Conservation (phyloP, 2,113 vertebrate genomes). For the Strix uralensis region DNA sequence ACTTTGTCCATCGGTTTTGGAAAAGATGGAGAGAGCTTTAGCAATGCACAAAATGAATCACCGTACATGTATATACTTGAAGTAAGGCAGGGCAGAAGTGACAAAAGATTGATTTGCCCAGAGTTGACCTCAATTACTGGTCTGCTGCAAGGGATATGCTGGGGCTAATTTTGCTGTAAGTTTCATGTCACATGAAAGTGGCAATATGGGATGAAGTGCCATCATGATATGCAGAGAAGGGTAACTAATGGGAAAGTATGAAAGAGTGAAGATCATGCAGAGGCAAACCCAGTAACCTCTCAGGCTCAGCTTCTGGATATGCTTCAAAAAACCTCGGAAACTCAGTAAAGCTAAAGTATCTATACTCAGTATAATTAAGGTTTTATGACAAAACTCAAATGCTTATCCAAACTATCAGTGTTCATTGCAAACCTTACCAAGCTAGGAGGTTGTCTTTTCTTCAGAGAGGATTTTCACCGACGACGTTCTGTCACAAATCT, state of each 20-base stretch:
- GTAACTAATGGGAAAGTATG: not conserved
- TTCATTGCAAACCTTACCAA: not conserved
- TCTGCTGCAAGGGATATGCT: not conserved
- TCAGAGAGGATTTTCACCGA: not conserved
- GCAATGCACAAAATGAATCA: not conserved
- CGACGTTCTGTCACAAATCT: not conserved
- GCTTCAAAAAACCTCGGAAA: not conserved
- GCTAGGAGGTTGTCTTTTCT: not conserved
- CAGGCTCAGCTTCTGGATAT: not conserved
- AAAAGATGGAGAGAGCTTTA: not conserved
- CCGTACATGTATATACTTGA: not conserved
- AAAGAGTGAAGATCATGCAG: not conserved
- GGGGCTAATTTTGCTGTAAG: not conserved
- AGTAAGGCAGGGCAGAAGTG: not conserved
- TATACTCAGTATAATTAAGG: not conserved
- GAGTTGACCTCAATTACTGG: conserved; percentile 1
- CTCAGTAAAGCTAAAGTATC: not conserved
- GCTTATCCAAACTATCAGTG: not conserved
- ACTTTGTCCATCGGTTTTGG: not conserved
- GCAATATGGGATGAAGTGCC: not conserved
- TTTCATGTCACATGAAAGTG: not conserved
- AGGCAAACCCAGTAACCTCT: not conserved
- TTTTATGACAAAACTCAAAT: not conserved
- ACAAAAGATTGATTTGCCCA: not conserved
- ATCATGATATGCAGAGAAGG: not conserved